phyloP scores from a whole-genome alignment of 1,140 invertebrate genomes.

The Macrostomum lignano region DNA sequence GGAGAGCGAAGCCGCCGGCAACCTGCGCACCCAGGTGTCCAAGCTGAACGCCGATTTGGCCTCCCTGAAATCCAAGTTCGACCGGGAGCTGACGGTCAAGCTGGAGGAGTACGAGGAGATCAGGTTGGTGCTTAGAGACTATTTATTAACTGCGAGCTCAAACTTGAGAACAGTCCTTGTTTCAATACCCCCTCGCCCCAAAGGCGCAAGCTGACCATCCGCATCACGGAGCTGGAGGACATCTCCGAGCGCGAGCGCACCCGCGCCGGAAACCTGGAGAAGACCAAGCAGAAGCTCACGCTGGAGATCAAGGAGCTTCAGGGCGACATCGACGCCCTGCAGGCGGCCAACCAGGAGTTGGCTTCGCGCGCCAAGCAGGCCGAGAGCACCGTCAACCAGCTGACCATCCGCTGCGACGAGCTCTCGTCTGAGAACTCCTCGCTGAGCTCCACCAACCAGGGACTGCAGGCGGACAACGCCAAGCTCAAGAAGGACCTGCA shows the following conservation, averaged over 20 bases:
- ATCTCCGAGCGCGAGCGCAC: conserved; percentile 13
- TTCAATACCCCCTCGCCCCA: neutral
- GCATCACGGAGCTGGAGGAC: conserved; percentile 21
- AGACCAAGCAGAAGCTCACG: conserved; percentile 21
- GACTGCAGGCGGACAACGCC: conserved; percentile 16
- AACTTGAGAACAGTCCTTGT: neutral
- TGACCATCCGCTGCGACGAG: conserved; percentile 17
- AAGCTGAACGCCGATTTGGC: neutral
- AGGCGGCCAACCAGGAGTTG: conserved; percentile 1
- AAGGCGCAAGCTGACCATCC: conserved; percentile 18
- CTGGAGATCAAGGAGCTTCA: conserved; percentile 22
- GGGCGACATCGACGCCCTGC: conserved; percentile 16
- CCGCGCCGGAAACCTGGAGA: conserved; percentile 16
- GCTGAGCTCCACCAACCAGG: conserved; percentile 16
- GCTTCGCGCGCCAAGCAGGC: conserved; percentile 18
- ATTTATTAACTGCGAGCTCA: neutral
- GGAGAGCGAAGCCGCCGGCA: neutral
- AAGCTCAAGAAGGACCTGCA: conserved; percentile 16
- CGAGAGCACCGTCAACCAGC: conserved; percentile 19
- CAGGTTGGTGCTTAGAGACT: conserved; percentile 6
- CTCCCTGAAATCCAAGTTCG: neutral
- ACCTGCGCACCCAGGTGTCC: neutral
- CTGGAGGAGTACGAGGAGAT: neutral
- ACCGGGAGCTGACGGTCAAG: neutral
- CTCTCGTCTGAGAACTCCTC: conserved; percentile 13